These are phyloP conservation scores for Dichetophora obliterata DNA, from an alignment of 2,888 invertebrate species.

Conservation along the genomic window DNA sequence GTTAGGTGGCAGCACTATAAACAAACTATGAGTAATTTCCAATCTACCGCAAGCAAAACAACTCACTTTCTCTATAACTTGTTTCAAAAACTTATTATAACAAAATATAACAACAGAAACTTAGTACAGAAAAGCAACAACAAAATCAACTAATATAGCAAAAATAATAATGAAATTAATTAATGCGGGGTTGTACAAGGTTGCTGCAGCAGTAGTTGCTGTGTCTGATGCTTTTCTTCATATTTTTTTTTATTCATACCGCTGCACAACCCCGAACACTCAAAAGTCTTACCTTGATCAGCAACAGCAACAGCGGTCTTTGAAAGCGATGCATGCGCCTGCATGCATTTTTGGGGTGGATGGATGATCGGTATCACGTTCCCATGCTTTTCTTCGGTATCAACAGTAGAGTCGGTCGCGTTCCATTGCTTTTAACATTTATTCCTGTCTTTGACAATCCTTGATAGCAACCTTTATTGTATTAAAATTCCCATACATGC, in stretches of 20 bases:
- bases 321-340: not conserved
- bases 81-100: too few species aligned
- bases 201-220: not conserved
- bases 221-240: not conserved
- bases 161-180: not conserved
- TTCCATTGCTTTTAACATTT: conserved; percentile 29
- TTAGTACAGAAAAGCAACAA: not conserved
- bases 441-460: not conserved
- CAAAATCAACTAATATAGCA: not conserved
- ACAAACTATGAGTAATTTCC: too few species aligned
- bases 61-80: too few species aligned
- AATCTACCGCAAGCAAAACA: too few species aligned
- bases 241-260: not conserved
- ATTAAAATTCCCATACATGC: conserved; percentile 61
- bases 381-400: conserved; percentile 8
- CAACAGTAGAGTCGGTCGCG: not conserved
- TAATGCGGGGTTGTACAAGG: not conserved
- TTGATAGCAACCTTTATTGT: not conserved
- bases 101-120: too few species aligned
- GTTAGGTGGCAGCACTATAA: too few species aligned
- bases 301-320: not conserved
- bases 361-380: not conserved
- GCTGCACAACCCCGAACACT: not conserved
- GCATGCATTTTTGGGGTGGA: conserved; percentile 18
- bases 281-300: not conserved